These are phyloP conservation scores for Hyles euphorbiae DNA, from an alignment of 1,140 invertebrate species.

Conservation along the genomic window DNA sequence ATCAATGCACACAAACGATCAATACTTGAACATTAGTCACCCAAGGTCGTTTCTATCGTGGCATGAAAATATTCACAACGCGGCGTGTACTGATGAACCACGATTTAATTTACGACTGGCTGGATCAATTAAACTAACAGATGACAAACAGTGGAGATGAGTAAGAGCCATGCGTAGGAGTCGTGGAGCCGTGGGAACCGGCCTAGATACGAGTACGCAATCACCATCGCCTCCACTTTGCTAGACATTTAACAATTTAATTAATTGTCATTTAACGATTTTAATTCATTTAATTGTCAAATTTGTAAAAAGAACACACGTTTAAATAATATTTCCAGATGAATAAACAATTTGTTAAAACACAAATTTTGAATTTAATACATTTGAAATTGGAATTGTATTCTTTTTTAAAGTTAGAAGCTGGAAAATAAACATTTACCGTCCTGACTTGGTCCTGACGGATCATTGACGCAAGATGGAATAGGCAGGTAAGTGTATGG, in stretches of 20 bases:
- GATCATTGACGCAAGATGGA: too few species aligned
- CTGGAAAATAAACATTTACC: too few species aligned
- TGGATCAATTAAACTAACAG: conserved; percentile 63
- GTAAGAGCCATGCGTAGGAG: conserved; percentile 55
- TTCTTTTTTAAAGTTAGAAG: too few species aligned
- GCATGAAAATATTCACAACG: conserved; percentile 38
- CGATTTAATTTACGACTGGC: conserved; percentile 62
- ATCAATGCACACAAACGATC: neutral
- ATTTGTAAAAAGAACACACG: too few species aligned
- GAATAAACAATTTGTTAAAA: too few species aligned
- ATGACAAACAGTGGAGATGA: conserved; percentile 56
- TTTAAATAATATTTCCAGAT: too few species aligned
- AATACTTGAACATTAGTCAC: neutral
- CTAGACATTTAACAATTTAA: conserved; percentile 33
- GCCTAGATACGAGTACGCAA: conserved; percentile 12
- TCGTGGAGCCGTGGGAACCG: conserved; percentile 54
- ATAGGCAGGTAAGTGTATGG: too few species aligned
- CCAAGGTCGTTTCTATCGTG: conserved; percentile 23
- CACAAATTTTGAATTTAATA: too few species aligned
- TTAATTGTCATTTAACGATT: conserved; percentile 24
- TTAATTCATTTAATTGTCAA: too few species aligned
- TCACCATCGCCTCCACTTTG: conserved; percentile 41
- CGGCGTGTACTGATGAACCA: conserved; percentile 32
- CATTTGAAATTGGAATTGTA: too few species aligned
- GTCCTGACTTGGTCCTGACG: too few species aligned